These are phyloP conservation scores for Enteromius paludinosus DNA, from an alignment of 2,797 vertebrate species.

Conservation along the genomic window DNA sequence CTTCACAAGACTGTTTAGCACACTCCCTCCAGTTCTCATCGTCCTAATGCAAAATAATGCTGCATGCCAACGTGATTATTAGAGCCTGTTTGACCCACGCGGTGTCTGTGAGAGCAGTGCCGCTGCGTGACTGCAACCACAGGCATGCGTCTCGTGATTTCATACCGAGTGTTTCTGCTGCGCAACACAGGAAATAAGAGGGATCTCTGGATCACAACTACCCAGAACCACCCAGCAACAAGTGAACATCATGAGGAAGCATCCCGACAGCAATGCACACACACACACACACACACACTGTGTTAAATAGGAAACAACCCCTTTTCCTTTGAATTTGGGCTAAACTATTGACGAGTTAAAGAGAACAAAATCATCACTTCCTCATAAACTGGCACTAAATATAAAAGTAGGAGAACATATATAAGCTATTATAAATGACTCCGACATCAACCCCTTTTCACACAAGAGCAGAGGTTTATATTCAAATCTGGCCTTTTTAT, in stretches of 20 bases:
- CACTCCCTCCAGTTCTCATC: neutral
- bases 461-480: no score
- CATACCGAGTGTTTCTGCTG: neutral
- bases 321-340: neutral
- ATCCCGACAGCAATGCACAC: neutral
- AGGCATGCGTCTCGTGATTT: neutral
- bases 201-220: neutral
- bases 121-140: neutral
- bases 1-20: neutral
- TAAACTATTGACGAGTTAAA: no score
- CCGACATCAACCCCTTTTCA: neutral
- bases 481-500: neutral
- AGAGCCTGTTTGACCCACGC: neutral
- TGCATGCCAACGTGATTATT: neutral
- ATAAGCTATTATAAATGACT: no score
- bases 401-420: no score
- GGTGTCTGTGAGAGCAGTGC: neutral
- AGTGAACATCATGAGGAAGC: neutral
- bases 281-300: neutral
- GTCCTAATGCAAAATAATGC: neutral
- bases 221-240: no score
- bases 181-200: neutral
- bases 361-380: no score
- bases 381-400: no score
- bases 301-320: neutral